Evolutionary conservation across 37 sponge, comb jelly and placozoan genomes (phyloP).

Genomic region (Halichondria panicea): DNA sequence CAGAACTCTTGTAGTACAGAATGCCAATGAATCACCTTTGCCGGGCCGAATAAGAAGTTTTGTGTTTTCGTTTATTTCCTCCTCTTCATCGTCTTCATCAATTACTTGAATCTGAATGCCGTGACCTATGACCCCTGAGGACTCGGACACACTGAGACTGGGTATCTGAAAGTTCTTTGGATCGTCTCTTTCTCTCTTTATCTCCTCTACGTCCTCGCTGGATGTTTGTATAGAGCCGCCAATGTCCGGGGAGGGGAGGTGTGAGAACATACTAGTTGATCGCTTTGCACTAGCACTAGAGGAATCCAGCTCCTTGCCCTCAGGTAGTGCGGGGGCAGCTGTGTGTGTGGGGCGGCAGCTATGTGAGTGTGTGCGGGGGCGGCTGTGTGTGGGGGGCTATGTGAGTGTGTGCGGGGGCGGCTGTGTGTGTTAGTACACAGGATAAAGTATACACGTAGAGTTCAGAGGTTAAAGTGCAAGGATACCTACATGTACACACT

Average conservation of each 20-base stretch:
- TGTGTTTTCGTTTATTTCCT: background rate
- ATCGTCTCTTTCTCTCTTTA: background rate
- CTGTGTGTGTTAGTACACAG: background rate
- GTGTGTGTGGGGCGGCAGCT: background rate
- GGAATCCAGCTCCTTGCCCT: slow-evolving; percentile 8
- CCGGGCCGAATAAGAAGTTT: slow-evolving; percentile 5
- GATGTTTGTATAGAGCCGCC: background rate
- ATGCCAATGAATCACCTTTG: too few relatives aligned
- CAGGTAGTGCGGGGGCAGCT: background rate
- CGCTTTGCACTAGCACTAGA: background rate
- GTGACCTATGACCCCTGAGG: background rate
- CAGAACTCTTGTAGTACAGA: too few relatives aligned
- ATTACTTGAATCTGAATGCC: slow-evolving; percentile 7
- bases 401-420: background rate
- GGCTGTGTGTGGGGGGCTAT: background rate
- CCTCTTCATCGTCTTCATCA: slow-evolving; percentile 4
- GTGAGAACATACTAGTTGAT: background rate
- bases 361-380: background rate
- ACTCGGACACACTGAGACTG: slow-evolving; percentile 10
- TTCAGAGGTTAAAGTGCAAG: too few relatives aligned
- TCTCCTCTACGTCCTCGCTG: slow-evolving; percentile 12
- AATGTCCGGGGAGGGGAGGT: background rate
- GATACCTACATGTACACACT: too few relatives aligned
- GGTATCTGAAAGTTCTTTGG: background rate
- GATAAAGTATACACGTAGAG: background rate